phyloP scores from a whole-genome alignment of 2,113 vertebrate genomes.

The Pteruthius melanotis region DNA sequence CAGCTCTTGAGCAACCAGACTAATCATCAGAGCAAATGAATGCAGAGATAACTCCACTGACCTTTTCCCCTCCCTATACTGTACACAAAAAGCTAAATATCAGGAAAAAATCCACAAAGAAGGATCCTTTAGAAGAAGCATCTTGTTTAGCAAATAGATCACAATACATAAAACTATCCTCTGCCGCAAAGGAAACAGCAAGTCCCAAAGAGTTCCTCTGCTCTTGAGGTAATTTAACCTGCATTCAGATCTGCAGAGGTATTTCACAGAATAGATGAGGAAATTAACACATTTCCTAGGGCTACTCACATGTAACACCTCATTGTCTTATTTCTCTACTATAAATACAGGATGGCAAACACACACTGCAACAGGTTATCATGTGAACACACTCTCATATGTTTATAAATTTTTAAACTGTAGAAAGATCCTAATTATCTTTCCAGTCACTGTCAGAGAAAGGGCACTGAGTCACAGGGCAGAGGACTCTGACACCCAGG shows the following conservation, averaged over 20 bases:
- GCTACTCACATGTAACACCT: neutral
- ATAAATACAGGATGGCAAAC: neutral
- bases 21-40: neutral
- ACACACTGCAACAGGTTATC: neutral
- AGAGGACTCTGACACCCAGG: neutral
- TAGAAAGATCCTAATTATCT: neutral
- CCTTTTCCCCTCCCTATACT: neutral
- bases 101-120: neutral
- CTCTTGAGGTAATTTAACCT: neutral
- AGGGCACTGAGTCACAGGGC: neutral
- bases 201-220: neutral
- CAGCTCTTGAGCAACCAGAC: neutral
- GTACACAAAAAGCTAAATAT: neutral
- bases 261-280: neutral
- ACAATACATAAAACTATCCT: neutral
- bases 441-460: neutral
- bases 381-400: neutral
- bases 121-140: neutral
- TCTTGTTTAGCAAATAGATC: neutral
- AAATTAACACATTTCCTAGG: neutral
- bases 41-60: neutral
- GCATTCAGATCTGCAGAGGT: neutral
- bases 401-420: neutral
- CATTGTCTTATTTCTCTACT: neutral
- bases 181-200: neutral